These are phyloP conservation scores for Rhabdomys pumilio DNA, from an alignment of 2,797 vertebrate species.

Conservation along the genomic window DNA sequence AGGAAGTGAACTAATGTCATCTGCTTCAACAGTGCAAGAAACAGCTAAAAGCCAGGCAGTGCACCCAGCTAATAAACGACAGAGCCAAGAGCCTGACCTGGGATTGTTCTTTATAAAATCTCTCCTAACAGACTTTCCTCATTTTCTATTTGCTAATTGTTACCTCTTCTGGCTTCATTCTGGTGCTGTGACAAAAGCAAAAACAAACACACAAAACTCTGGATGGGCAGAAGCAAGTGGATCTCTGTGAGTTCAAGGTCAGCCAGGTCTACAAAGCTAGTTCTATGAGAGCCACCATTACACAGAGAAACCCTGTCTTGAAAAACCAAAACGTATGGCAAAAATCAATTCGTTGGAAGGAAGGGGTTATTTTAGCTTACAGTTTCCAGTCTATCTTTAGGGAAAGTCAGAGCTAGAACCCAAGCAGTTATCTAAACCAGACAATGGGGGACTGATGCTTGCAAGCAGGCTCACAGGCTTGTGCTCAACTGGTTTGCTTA, in stretches of 20 bases:
- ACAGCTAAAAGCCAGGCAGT: neutral
- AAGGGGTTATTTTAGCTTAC: no score
- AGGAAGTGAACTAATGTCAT: neutral
- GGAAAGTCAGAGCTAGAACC: neutral
- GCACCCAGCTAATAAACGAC: neutral
- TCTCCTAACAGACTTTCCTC: neutral
- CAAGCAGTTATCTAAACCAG: neutral
- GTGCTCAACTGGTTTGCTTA: neutral
- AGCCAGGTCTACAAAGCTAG: neutral
- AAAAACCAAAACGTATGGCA: neutral
- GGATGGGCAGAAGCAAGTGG: neutral
- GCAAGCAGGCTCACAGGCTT: neutral
- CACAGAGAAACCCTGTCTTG: neutral
- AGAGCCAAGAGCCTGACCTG: neutral
- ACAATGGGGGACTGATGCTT: neutral
- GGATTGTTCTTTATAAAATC: neutral
- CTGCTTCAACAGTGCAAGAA: neutral
- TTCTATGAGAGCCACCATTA: neutral
- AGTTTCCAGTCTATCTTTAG: neutral
- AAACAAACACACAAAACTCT: neutral
- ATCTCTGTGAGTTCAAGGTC: neutral
- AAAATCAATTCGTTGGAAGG: neutral
- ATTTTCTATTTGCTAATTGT: conserved; percentile 9
- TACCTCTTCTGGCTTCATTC: neutral
- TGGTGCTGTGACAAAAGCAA: neutral